Evolutionary conservation across 2,888 invertebrate species (phyloP).

Genomic region (Erynnis tages): DNA sequence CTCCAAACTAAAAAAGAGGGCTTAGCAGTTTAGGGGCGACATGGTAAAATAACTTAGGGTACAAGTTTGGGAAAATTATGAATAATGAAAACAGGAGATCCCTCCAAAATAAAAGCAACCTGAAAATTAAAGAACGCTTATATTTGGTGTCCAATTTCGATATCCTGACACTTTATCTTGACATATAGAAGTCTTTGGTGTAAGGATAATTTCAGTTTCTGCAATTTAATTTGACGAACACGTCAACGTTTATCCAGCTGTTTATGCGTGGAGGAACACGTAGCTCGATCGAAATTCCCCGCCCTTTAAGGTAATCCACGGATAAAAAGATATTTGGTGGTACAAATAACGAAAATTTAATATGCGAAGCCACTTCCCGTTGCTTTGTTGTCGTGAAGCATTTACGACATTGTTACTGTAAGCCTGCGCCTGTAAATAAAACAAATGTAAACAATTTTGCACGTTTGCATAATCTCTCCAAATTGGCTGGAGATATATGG

Average conservation of each 20-base stretch:
- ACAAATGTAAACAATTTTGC: conserved; percentile 60
- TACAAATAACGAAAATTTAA: conserved; percentile 61
- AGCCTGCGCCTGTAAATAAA: conserved; percentile 55
- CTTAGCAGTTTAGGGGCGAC: no score
- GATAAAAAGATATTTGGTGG: conserved; percentile 48
- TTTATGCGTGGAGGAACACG: conserved; percentile 37
- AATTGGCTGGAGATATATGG: not conserved
- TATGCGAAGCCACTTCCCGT: conserved; percentile 53
- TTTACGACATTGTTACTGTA: conserved; percentile 64
- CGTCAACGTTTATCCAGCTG: conserved; percentile 25
- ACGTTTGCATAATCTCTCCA: conserved; percentile 57
- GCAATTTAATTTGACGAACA: conserved; percentile 6
- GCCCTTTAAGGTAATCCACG: conserved; percentile 40
- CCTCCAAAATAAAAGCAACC: no score
- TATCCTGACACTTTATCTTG: no score
- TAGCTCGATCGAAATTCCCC: conserved; percentile 42
- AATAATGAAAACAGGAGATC: no score
- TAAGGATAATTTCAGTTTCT: not conserved
- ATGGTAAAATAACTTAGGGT: no score
- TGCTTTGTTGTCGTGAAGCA: conserved; percentile 55
- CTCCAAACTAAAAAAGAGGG: no score
- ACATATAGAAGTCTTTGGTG: no score
- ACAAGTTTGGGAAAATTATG: no score
- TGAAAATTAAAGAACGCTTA: no score
- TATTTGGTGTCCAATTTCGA: no score